These are phyloP conservation scores for Campoletis sonorensis DNA, from an alignment of 1,140 invertebrate genomes.

Conservation along the genomic window DNA sequence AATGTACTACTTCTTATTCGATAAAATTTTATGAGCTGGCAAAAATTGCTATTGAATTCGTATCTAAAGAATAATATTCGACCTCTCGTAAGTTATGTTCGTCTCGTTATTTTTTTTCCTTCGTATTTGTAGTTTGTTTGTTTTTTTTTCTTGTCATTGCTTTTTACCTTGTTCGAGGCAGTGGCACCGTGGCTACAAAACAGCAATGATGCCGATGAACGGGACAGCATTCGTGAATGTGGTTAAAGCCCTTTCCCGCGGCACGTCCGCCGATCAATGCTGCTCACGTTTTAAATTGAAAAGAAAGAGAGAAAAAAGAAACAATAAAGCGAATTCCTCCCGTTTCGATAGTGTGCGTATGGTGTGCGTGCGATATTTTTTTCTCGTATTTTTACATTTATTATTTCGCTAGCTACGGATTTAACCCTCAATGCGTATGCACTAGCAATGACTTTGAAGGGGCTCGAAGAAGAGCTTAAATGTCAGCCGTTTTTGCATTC, in stretches of 20 bases:
- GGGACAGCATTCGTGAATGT: slow-evolving; percentile 72
- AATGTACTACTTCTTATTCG: too few relatives aligned
- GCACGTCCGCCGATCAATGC: slow-evolving; percentile 67
- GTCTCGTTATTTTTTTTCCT: slow-evolving; percentile 20
- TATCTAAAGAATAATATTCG: slow-evolving; percentile 2
- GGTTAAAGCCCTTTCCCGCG: slow-evolving; percentile 69
- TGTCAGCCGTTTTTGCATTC: too few relatives aligned
- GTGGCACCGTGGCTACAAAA: slow-evolving; percentile 69
- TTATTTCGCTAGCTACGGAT: too few relatives aligned
- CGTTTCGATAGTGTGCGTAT: not conserved
- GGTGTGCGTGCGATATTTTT: too few relatives aligned
- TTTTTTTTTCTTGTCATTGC: slow-evolving; percentile 57
- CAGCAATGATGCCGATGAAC: slow-evolving; percentile 72
- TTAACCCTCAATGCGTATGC: too few relatives aligned
- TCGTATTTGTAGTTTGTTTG: slow-evolving; percentile 23
- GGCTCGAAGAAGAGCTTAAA: too few relatives aligned
- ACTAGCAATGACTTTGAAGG: too few relatives aligned
- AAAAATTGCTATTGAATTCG: not conserved
- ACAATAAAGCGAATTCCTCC: too few relatives aligned
- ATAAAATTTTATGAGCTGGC: too few relatives aligned
- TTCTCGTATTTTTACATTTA: not conserved
- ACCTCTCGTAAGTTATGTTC: not conserved
- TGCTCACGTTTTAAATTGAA: slow-evolving; percentile 72
- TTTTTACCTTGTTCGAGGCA: slow-evolving; percentile 72
- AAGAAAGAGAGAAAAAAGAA: slow-evolving; percentile 60